Base-by-base conservation (phyloP, 2,888 invertebrate species). In the Pheosia gnoma region DNA sequence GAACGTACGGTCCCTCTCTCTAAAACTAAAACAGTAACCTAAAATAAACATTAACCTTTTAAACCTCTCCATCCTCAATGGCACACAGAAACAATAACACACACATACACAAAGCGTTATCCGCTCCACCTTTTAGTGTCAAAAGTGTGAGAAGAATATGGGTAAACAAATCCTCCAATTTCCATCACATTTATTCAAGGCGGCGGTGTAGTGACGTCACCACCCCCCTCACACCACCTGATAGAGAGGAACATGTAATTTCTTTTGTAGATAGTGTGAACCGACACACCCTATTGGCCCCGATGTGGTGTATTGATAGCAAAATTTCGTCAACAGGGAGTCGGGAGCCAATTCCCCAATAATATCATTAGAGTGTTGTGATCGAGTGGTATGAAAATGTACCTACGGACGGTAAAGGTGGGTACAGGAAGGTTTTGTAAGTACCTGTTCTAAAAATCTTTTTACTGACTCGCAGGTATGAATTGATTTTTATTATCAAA, bases 151-250 rank as follows among this genome's bases (percentile, higher is more conserved):
- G 91, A 91, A 85, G 90, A 91, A 94, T 92, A 93, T 93, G 91
- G 89, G 94, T 94, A 94, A 94, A 94, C 94, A 94, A 94, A 94
- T 94, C 94, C 93, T 92, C 90, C 92, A 90, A 93, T 94, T 94
- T 94, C 94, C 94, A 94, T 94, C 90, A 89, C 93, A 91, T 94
- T 93, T 94, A 91, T 92, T 93, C 91, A 84, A 86, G 83, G 86
- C 84, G 83, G 86, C 84, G 81, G 80, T 80, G 82, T 81, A 74
- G 83, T 88, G 88, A 89, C 87, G 85, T 85, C 87, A 88, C 75
- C 77, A 73, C 74, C 78, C 76, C 75, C 73, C 81, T 74, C 75
- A 74, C 78, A 74, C 61, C 71, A 72, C 78, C 80, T 80, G 82
- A 85, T 84, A 83, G 81, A 85, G 81, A 82, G 85, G 84, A 85